Conservation (phyloP, 2,113 vertebrate genomes). For the Chloropsis hardwickii region DNA sequence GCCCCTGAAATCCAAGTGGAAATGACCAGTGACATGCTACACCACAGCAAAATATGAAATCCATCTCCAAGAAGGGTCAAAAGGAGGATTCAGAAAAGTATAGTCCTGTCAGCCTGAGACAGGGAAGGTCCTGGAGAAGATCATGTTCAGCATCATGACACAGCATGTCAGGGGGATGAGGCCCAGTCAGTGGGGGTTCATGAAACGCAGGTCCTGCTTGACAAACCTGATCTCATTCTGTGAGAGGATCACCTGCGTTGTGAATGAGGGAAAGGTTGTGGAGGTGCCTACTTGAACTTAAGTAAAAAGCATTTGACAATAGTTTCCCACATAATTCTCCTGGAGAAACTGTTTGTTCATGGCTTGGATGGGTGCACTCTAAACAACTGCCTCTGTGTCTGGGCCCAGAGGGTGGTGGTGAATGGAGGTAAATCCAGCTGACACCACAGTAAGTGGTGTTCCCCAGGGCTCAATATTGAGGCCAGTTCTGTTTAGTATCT, state of each 20-base stretch:
- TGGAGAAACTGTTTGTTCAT: neutral
- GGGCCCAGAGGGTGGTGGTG: neutral
- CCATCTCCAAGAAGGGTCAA: neutral
- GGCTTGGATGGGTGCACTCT: neutral
- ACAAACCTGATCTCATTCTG: neutral
- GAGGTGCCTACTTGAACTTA: fast-evolving
- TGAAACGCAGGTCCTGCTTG: neutral
- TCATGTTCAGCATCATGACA: neutral
- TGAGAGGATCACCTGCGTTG: neutral
- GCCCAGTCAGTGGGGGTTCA: neutral
- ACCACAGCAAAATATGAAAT: neutral
- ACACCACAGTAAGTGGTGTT: fast-evolving
- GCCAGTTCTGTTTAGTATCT: neutral
- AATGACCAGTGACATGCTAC: neutral
- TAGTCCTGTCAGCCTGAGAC: neutral
- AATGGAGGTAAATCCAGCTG: neutral
- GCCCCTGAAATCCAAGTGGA: neutral
- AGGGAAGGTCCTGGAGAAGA: neutral
- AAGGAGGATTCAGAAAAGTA: neutral
- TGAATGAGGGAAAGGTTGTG: neutral
- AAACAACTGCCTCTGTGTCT: neutral
- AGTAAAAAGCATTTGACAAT: neutral
- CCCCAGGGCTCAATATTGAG: neutral
- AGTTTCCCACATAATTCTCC: neutral
- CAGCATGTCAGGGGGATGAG: neutral